Evolutionary conservation across 1,140 invertebrate genomes (phyloP).

Genomic region (Drosophila truncata): DNA sequence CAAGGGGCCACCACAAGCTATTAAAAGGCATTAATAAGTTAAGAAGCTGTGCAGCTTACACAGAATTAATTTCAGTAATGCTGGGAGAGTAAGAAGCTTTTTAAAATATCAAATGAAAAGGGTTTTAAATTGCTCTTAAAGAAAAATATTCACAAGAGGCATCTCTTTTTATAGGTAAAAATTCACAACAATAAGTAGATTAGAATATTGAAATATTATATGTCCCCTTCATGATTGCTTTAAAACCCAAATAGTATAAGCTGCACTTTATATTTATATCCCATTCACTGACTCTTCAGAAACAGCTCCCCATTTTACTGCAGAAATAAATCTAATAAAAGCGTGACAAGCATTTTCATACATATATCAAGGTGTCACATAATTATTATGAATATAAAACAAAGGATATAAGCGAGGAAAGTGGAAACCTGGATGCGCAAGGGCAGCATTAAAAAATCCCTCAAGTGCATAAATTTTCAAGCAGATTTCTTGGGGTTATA

Average conservation of each 20-base stretch:
- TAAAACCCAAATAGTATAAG: not conserved
- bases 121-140: not conserved
- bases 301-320: not conserved
- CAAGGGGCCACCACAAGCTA: not conserved
- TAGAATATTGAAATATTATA: not conserved
- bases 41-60: not conserved
- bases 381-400: constrained; percentile 34
- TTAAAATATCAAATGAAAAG: not conserved
- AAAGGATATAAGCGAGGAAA: constrained; percentile 2
- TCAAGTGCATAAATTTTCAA: constrained; percentile 75
- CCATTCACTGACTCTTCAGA: not conserved
- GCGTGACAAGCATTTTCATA: constrained; percentile 73
- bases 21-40: constrained; percentile 6
- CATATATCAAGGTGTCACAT: constrained; percentile 63
- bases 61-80: not conserved
- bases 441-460: constrained; percentile 59
- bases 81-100: not conserved
- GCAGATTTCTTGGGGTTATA: constrained; percentile 59
- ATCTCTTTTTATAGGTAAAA: not conserved
- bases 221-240: not conserved
- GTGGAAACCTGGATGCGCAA: constrained; percentile 14
- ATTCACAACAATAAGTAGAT: not conserved
- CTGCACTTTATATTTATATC: not conserved
- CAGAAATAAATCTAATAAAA: constrained; percentile 65
- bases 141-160: not conserved